Evolutionary conservation across 2,113 vertebrate species (phyloP).

Genomic region (Aphelocoma coerulescens): DNA sequence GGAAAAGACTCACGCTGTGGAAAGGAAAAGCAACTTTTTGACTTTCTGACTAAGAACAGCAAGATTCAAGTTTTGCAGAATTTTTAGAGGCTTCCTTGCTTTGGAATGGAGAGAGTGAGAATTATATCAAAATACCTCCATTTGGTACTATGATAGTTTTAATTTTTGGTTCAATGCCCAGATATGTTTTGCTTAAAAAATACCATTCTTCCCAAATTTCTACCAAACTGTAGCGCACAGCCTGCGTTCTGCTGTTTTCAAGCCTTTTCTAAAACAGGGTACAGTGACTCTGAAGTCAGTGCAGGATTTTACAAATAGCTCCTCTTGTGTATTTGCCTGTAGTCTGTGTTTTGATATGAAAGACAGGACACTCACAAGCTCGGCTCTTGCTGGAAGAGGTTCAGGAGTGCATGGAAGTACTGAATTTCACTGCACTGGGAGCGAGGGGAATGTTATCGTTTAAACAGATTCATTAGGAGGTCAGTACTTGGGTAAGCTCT

Average conservation of each 20-base stretch:
- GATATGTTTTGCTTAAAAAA: neutral
- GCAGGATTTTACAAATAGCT: neutral
- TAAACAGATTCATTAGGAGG: constrained; percentile 3
- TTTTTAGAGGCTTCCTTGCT: neutral
- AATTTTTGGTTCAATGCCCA: neutral
- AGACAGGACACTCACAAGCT: neutral
- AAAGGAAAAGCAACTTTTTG: neutral
- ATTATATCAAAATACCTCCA: neutral
- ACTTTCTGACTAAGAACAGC: neutral
- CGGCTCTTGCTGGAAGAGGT: neutral
- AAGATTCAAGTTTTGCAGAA: neutral
- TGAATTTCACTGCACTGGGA: neutral
- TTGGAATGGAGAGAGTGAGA: neutral
- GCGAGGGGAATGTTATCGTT: rapidly evolving
- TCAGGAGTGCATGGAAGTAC: neutral
- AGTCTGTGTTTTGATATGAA: neutral
- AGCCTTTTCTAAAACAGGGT: neutral
- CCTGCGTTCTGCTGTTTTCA: neutral
- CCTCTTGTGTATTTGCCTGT: neutral
- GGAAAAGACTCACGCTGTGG: rapidly evolving
- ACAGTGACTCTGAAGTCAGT: neutral
- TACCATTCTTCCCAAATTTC: neutral
- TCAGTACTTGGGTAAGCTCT: neutral
- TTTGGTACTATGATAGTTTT: neutral
- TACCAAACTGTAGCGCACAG: neutral